Evolutionary conservation across 2,113 vertebrate species (phyloP).

Genomic region (Myrmophylax atrothorax): DNA sequence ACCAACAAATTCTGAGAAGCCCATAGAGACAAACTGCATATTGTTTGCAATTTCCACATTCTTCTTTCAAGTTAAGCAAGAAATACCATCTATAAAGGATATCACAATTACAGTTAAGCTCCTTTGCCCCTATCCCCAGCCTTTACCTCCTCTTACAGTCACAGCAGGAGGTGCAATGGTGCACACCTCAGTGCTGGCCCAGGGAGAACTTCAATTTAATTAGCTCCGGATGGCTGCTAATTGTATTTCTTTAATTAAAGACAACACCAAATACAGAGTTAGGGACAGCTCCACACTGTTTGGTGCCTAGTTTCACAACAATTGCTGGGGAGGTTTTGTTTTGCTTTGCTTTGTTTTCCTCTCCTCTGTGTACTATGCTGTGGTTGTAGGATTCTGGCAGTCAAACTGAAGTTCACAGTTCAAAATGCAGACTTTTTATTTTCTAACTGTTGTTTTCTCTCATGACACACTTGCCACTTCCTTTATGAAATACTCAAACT

Average conservation of each 20-base stretch:
- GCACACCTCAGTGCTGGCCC: neutral
- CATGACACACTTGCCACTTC: neutral
- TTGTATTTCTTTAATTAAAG: neutral
- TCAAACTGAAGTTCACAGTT: neutral
- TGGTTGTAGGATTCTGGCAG: neutral
- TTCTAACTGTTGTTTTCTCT: neutral
- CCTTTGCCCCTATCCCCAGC: neutral
- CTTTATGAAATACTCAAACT: neutral
- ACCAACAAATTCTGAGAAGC: neutral
- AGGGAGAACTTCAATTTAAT: neutral
- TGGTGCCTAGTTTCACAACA: neutral
- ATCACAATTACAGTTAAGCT: neutral
- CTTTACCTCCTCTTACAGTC: neutral
- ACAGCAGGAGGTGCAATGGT: neutral
- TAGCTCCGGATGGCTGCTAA: neutral
- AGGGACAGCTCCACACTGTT: neutral
- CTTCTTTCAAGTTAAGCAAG: neutral
- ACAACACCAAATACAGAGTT: neutral
- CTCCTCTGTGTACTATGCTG: neutral
- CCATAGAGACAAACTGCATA: neutral
- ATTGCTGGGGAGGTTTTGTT: neutral
- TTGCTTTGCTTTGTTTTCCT: neutral
- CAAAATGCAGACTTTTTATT: neutral
- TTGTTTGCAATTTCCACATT: neutral
- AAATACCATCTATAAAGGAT: neutral